phyloP scores from a whole-genome alignment of 2,888 invertebrate species.

The Odontomyia ornata region DNA sequence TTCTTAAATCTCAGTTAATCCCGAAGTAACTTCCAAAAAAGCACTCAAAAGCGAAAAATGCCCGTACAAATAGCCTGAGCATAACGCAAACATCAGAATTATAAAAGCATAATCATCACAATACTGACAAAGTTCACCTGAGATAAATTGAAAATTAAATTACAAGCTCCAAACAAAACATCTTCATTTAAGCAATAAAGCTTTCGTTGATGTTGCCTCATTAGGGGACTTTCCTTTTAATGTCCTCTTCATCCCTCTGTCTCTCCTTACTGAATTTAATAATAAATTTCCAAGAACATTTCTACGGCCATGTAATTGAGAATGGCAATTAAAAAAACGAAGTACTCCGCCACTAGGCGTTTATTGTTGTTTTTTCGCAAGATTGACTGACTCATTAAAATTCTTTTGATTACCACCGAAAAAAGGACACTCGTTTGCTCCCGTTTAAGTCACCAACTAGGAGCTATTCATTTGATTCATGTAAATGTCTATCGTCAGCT shows the following conservation, averaged over 20 bases:
- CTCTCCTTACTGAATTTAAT: neutral
- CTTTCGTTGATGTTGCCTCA: neutral
- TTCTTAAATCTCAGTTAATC: too few relatives aligned
- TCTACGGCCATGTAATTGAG: neutral
- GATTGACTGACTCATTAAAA: conserved; percentile 13
- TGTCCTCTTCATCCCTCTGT: neutral
- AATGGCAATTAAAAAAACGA: conserved; percentile 9
- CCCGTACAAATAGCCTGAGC: too few relatives aligned
- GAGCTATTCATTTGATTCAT: neutral
- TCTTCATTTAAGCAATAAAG: neutral
- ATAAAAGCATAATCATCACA: neutral
- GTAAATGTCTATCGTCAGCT: neutral
- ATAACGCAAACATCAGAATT: neutral
- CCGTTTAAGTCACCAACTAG: neutral
- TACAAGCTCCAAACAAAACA: neutral
- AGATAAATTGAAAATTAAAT: neutral
- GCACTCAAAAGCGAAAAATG: too few relatives aligned
- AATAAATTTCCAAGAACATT: neutral
- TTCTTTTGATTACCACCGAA: conserved; percentile 7
- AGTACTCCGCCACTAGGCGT: neutral
- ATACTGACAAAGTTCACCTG: neutral
- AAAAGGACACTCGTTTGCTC: neutral
- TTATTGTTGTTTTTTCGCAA: neutral
- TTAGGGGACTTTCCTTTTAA: too few relatives aligned
- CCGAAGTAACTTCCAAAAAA: too few relatives aligned